phyloP scores from a whole-genome alignment of 1,140 invertebrate genomes.

The Calosoma granatense region DNA sequence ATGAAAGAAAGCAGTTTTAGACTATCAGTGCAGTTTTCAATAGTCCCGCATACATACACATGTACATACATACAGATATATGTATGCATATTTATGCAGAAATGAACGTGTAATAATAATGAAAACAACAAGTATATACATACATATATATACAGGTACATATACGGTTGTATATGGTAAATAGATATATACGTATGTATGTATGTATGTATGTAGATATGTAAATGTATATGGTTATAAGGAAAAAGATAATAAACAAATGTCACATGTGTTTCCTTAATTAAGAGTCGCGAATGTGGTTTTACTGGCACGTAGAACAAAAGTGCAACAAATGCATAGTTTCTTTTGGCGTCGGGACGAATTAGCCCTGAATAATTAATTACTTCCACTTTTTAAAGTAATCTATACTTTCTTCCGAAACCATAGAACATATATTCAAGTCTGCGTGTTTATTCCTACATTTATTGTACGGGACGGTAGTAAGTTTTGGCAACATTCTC shows the following conservation, averaged over 20 bases:
- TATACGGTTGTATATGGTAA: not conserved
- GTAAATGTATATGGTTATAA: not conserved
- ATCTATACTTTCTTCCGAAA: slow-evolving; percentile 23
- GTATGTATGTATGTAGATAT: not conserved
- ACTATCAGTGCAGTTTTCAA: no score
- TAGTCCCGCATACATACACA: no score
- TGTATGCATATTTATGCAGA: no score
- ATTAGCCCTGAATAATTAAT: slow-evolving; percentile 27
- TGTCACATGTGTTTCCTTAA: not conserved
- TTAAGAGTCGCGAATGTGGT: not conserved
- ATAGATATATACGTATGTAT: not conserved
- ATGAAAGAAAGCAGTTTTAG: no score
- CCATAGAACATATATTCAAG: slow-evolving; percentile 19
- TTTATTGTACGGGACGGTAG: slow-evolving; percentile 21
- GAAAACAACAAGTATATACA: no score
- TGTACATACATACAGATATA: no score
- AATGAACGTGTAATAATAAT: no score
- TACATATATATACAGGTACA: no score
- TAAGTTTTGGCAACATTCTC: slow-evolving; percentile 19
- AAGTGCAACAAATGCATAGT: not conserved
- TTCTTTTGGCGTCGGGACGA: not conserved
- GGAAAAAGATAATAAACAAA: not conserved
- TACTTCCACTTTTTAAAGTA: slow-evolving; percentile 22
- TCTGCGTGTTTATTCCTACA: slow-evolving; percentile 21
- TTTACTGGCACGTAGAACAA: not conserved